These are phyloP conservation scores for Amniataba percoides DNA, from an alignment of 2,797 vertebrate genomes.

Conservation along the genomic window DNA sequence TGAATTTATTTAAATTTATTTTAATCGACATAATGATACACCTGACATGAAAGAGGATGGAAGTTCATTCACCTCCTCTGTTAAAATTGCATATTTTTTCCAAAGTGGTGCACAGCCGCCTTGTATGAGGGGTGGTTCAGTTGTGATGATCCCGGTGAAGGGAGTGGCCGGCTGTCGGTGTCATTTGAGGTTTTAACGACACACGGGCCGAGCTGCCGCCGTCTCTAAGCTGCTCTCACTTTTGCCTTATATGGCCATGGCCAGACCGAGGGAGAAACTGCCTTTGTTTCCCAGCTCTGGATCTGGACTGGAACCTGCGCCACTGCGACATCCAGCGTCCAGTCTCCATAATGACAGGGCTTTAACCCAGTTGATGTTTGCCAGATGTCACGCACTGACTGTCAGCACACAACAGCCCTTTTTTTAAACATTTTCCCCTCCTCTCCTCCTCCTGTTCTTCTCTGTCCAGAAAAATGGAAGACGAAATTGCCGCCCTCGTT, in stretches of 20 bases:
- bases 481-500: conserved; percentile 97
- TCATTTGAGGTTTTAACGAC: conserved; percentile 41
- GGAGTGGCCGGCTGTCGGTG: conserved; percentile 67
- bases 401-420: not conserved
- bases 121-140: not conserved
- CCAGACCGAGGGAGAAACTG: conserved; percentile 79
- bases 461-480: conserved; percentile 90
- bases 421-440: not conserved
- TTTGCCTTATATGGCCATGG: conserved; percentile 97
- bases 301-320: conserved; percentile 49
- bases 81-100: not conserved
- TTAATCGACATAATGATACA: not conserved
- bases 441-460: too few species aligned
- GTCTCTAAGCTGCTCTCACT: conserved; percentile 71
- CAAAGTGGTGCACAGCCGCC: fast-evolving
- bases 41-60: not conserved
- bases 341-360: not conserved
- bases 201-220: conserved; percentile 57
- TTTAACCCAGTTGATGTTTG: not conserved
- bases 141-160: conserved; percentile 17
- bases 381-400: not conserved
- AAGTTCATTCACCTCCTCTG: not conserved
- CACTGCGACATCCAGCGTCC: conserved; percentile 88
- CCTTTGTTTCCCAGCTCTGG: conserved; percentile 86
- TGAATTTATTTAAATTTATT: too few species aligned